Base-by-base conservation (phyloP, 1,140 invertebrate genomes). In the Phymorhynchus buccinoides region DNA sequence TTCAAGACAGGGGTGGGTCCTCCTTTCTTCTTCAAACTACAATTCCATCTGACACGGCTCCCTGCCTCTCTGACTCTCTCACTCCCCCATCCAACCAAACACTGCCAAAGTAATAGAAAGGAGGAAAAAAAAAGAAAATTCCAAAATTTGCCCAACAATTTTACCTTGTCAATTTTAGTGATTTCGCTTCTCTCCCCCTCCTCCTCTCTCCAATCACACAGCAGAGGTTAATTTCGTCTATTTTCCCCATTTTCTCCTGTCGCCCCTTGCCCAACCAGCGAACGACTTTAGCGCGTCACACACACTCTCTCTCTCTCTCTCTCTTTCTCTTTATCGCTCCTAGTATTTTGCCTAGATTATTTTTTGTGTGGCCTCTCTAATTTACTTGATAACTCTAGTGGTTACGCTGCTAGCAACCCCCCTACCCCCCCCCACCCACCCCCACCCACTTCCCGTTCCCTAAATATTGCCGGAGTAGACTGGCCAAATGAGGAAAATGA, bases 61-160 rank as follows among this genome's bases (percentile, higher is more conserved):
- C 41, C 73, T 41, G 30, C 30, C 73, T n/a, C n/a, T n/a, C n/a
- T n/a, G n/a, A n/a, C n/a, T n/a, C n/a, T n/a, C n/a, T n/a, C n/a
- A n/a, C n/a, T n/a, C n/a, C n/a, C n/a, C n/a, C n/a, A n/a, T n/a
- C n/a, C n/a, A n/a, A n/a, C n/a, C n/a, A n/a, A 12, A 41, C 73
- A 37, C 73, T 66, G 73, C 73, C 71, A 52, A 79, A 79, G 39
- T 79, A 79, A 79, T 79, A 79, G 42, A 52, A 79, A 30, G 44
- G 56, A 44, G 56, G 44, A 82, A 68, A 82, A 42, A 78, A 30
- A 80, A 80, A 41, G 56, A 81, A 83, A 83, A 83, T 83, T 44
- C 81, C 66, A 71, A 83, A 83, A 83, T 83, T 83, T 83, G 81
- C 81, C 81, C 81, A 83, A 83, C 81, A 83, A 83, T 83, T 83